Percentiles rank a stretch among this genome's conserved stretches.
Evolutionary conservation across 2,888 invertebrate species (phyloP).

Genomic region (Andrena bucephala): DNA sequence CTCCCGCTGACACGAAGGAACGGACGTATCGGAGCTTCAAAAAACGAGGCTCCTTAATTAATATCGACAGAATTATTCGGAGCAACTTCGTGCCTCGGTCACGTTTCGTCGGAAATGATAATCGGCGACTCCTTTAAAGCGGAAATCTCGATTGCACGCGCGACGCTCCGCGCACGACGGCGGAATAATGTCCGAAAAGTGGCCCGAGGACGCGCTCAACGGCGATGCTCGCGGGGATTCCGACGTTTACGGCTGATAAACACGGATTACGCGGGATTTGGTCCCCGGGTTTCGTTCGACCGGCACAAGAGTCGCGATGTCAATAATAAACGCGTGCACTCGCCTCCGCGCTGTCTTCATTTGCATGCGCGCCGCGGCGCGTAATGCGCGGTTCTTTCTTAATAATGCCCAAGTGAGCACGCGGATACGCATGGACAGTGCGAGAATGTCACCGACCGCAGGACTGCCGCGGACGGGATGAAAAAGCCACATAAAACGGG

Average conservation of each 20-base stretch:
- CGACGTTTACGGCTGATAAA: constrained; percentile 48
- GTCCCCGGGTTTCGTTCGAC: background rate
- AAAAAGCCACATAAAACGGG: constrained; percentile 9
- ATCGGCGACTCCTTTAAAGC: constrained; percentile 1
- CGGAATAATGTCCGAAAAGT: background rate
- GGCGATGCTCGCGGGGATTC: background rate
- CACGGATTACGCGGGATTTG: constrained; percentile 15
- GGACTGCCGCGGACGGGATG: constrained; percentile 1
- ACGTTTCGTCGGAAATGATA: background rate
- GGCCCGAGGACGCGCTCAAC: background rate
- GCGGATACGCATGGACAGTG: constrained; percentile 12
- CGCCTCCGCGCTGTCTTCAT: constrained; percentile 25
- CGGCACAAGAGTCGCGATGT: constrained; percentile 1
- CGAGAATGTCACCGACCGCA: background rate
- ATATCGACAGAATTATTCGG: background rate
- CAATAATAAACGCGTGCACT: constrained; percentile 32
- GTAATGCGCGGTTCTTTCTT: constrained; percentile 21
- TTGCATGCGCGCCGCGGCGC: constrained; percentile 21
- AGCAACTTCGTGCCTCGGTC: background rate
- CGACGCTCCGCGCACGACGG: background rate
- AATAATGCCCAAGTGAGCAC: constrained; percentile 13
- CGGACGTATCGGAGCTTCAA: background rate
- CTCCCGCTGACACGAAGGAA: too few relatives aligned
- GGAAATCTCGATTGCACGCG: background rate
- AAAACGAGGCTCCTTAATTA: background rate